Evolutionary conservation across 2,888 invertebrate genomes (phyloP), one percentile per base, ranked within the genome.

Genomic region (Encarsia formosa): DNA sequence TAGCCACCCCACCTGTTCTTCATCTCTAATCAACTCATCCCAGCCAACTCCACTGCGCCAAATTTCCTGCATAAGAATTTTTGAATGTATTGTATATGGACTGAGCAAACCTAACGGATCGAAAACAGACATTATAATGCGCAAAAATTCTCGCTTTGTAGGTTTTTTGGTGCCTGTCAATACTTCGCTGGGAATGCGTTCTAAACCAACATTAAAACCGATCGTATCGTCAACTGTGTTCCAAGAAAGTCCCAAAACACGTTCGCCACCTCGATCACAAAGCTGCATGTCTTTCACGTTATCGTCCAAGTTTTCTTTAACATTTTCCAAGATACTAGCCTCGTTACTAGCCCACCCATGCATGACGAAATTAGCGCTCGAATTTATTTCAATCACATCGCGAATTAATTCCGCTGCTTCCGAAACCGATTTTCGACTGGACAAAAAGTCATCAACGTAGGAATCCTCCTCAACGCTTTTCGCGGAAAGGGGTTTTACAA

Each of bases 11-110:
- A n/a, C n/a, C n/a, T n/a, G n/a, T n/a, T n/a, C n/a, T 24, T 40
- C 26, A 18, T 55, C 43, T 9, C 42, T 29, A 4, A 59, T 31
- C 15, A 34, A 9, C 11, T 52, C 26, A 20, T 49, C 29, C 49
- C 49, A 37, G 9, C 9, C 11, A 11, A 49, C 42, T 18, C 6
- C 13, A 41, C 41, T 49, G 3, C 13, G 13, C 24, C 40, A 49
- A n/a, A 49, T 23, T 5, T 24, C 5, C 19, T 41, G 40, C 24
- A 41, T 41, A 5, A 41, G 8, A 16, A 41, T 41, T 18, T 34
- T 40, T 5, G 34, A 26, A 4, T 41, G 5, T 16, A 48, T 32
- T 5, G 24, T 41, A 19, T 35, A 35, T 24, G 48, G 32, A 4
- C 18, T 19, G 11, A 49, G 11, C 3, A 41, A 41, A 16, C 41